Percentiles rank a stretch among this genome's conserved stretches.
phyloP scores from a whole-genome alignment of 2,888 invertebrate genomes.

The Slavum lentiscoides region DNA sequence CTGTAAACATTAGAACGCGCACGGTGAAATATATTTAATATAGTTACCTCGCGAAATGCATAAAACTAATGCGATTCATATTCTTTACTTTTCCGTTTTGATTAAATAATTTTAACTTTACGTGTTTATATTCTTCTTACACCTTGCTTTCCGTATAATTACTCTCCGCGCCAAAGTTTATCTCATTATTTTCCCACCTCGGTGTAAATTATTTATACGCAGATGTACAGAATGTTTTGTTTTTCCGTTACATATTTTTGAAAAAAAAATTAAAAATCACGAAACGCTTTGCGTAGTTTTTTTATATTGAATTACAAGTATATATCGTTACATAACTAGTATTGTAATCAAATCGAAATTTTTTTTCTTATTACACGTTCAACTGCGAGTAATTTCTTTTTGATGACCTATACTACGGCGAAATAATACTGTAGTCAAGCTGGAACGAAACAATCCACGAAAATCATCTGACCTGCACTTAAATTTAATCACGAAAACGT shows the following conservation, averaged over 20 bases:
- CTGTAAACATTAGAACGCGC: neutral
- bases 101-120: constrained; percentile 17
- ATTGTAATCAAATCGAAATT: neutral
- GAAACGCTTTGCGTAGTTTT: neutral
- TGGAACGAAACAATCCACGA: too few relatives aligned
- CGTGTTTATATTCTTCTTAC: neutral
- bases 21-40: neutral
- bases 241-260: neutral
- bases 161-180: neutral
- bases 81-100: neutral
- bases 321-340: neutral
- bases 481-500: too few relatives aligned
- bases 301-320: neutral
- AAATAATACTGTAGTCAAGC: too few relatives aligned
- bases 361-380: neutral
- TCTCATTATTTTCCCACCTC: neutral
- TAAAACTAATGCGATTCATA: constrained; percentile 6
- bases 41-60: neutral
- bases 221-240: neutral
- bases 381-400: too few relatives aligned
- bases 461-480: too few relatives aligned
- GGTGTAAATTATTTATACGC: neutral
- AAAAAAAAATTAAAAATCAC: too few relatives aligned
- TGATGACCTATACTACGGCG: too few relatives aligned
- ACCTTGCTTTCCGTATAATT: neutral